phyloP scores from a whole-genome alignment of 2,888 invertebrate species.

The Pteria penguin region DNA sequence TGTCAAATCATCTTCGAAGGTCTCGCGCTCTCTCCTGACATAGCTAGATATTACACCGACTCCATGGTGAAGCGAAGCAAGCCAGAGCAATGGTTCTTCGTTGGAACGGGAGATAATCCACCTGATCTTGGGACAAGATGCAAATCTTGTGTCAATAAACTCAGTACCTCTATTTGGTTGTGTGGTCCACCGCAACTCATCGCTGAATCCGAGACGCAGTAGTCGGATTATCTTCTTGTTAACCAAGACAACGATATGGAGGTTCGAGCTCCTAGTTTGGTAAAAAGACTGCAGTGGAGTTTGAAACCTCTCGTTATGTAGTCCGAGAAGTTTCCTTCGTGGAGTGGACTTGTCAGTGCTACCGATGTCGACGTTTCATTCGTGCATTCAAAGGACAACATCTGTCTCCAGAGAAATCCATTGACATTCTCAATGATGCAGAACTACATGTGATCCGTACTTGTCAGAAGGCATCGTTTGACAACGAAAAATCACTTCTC shows the following conservation, averaged over 20 bases:
- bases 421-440: background rate
- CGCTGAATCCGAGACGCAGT: background rate
- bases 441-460: background rate
- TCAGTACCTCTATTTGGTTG: background rate
- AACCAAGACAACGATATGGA: background rate
- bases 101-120: background rate
- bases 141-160: background rate
- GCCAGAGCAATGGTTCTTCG: background rate
- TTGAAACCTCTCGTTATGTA: background rate
- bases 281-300: background rate
- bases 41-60: no score
- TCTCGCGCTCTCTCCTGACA: no score
- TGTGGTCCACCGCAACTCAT: background rate
- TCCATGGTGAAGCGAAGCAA: no score
- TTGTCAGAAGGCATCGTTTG: background rate
- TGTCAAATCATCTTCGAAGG: no score
- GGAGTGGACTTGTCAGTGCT: background rate
- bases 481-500: background rate
- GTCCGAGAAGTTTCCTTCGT: background rate
- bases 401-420: background rate
- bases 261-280: background rate
- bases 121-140: background rate
- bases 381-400: background rate
- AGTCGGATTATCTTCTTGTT: background rate
- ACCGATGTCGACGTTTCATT: background rate